Conservation (phyloP, 2,113 vertebrate genomes). For the Pampusana beccarii region DNA sequence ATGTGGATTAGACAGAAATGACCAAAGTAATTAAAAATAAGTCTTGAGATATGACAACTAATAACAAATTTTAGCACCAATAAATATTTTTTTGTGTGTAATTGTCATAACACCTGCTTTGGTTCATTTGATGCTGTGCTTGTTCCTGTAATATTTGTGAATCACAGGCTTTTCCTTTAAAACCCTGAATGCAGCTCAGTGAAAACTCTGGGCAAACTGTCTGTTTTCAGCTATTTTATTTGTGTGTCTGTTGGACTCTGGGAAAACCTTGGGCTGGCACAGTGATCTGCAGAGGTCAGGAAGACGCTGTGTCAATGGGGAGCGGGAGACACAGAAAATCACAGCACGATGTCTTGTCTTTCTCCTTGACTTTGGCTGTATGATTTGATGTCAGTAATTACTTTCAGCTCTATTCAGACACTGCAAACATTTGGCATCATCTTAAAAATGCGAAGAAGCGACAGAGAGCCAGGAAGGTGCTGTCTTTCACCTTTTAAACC, state of each 20-base stretch:
- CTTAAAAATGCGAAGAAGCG: background rate
- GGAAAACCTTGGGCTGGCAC: background rate
- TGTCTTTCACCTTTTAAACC: background rate
- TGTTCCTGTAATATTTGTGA: background rate
- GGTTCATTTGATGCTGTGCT: background rate
- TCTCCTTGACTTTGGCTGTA: background rate
- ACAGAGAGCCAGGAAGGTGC: background rate
- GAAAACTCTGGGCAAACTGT: background rate
- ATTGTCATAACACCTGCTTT: background rate
- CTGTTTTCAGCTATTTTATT: background rate
- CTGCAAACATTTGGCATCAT: background rate
- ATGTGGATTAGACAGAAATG: background rate
- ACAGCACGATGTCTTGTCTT: background rate
- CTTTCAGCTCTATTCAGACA: background rate
- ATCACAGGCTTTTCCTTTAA: background rate
- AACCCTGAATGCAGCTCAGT: background rate
- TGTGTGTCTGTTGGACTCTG: background rate
- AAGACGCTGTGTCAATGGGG: background rate
- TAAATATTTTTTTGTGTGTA: background rate
- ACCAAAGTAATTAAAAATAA: background rate
- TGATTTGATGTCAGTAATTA: background rate
- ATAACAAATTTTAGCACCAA: background rate
- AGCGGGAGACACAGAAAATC: background rate
- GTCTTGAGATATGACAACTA: background rate
- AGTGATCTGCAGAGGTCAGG: background rate